A percentile compares a stretch with the other conserved stretches of the same genome.
phyloP scores from a whole-genome alignment of 2,113 vertebrate species.

The Ictalurus furcatus region DNA sequence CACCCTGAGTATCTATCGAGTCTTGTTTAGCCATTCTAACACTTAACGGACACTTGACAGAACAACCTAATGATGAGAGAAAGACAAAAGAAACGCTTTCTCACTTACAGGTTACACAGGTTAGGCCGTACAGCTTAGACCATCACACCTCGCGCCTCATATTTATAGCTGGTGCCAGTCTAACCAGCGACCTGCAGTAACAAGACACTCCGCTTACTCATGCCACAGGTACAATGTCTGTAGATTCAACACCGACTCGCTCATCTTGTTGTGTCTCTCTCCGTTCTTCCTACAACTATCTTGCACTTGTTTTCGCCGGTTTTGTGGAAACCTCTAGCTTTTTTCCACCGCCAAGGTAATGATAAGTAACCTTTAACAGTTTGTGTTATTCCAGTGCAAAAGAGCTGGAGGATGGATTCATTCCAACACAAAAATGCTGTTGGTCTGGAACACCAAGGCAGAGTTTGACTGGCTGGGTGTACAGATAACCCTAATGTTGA shows the following conservation, averaged over 20 bases:
- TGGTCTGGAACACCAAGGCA: neutral
- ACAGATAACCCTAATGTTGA: neutral
- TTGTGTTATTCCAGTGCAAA: neutral
- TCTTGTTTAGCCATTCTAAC: neutral
- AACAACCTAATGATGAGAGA: neutral
- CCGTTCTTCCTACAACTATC: neutral
- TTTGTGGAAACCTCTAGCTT: neutral
- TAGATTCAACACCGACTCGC: neutral
- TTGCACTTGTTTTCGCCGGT: neutral
- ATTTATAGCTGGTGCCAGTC: neutral
- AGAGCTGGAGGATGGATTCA: neutral
- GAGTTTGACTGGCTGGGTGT: neutral
- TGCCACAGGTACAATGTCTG: neutral
- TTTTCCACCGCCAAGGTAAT: neutral
- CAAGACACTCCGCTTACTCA: neutral
- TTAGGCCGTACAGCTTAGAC: neutral
- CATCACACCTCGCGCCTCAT: neutral
- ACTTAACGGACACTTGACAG: neutral
- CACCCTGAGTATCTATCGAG: neutral
- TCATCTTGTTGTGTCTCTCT: neutral
- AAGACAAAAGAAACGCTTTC: neutral
- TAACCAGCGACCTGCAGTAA: neutral
- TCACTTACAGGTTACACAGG: neutral
- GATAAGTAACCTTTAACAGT: neutral
- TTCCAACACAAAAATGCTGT: neutral